Evolutionary conservation across 2,797 vertebrate species (phyloP), one percentile per base, ranked within the genome.

Genomic region (Emys orbicularis): DNA sequence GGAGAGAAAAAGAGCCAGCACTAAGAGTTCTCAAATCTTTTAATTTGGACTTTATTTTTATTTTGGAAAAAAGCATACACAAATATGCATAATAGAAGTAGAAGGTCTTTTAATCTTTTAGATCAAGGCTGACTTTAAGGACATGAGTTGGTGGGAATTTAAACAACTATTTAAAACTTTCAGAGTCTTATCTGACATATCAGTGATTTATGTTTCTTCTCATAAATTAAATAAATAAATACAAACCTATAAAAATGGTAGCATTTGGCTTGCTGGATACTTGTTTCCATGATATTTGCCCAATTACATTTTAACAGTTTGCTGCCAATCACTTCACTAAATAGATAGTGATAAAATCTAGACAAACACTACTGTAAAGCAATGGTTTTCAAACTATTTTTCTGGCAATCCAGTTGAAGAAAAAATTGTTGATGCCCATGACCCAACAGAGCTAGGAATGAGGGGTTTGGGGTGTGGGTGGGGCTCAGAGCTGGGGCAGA

Each of bases 201-300:
- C 74, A 31, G 8, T 47, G 8, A 44, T 47, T 29, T 47, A 44
- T 25, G 27, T 44, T 49, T 49, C 44, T 77, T 47, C 9, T 37
- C 25, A 25, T 27, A 76, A 44, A 77, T 31, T 16, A 15, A 49
- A 27, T 47, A 47, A 49, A 47, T 76, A 77, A 94, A 94, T 84
- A 90, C 84, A 96, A 95, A 87, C 84, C 80, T 89, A 89, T 81
- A 88, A 79, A 96, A 93, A 80, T 89, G 83, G 86, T 56, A 86
- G 89, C 47, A 57, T 87, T 94, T 89, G 77, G 79, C 79, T 96
- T 92, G 83, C 49, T 77, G 91, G 76, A 84, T 65, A 90, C 90
- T 80, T 72, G 65, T 72, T 94, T 94, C 91, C 92, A 94, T 94
- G 88, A 96, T 80, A 79, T 92, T 91, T 81, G 92, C 87, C 92